Conservation (phyloP, 2,888 invertebrate species). For the Drosophila merina region DNA sequence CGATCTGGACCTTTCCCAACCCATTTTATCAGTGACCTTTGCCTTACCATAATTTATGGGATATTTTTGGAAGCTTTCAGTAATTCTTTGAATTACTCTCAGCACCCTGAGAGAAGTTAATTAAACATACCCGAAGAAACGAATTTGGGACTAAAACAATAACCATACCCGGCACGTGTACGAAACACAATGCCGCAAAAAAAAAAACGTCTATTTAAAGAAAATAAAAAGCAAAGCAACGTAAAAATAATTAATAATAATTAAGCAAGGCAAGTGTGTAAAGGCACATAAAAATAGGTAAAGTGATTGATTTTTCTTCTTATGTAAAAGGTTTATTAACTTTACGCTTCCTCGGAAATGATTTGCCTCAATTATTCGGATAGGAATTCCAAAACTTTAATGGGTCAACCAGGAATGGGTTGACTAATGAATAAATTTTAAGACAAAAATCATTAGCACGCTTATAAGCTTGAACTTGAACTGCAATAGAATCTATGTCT, state of each 20-base stretch:
- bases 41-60: background rate
- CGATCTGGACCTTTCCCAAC: constrained; percentile 6
- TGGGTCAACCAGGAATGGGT: constrained; percentile 28
- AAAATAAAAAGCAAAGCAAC: background rate
- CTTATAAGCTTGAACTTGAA: constrained; percentile 15
- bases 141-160: constrained; percentile 25
- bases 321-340: constrained; percentile 5
- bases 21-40: background rate
- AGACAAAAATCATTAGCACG: background rate
- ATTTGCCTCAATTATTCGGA: constrained; percentile 17
- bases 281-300: constrained; percentile 7
- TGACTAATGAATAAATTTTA: constrained; percentile 5
- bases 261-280: constrained; percentile 10
- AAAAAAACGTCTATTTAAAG: constrained; percentile 1
- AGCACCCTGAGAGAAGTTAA: constrained; percentile 4
- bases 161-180: constrained; percentile 38
- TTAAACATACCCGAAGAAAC: constrained; percentile 8
- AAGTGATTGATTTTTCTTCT: constrained; percentile 16
- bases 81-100: background rate
- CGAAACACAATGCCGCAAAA: background rate
- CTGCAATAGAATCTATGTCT: background rate
- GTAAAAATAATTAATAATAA: constrained; percentile 40
- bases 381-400: background rate
- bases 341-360: constrained; percentile 18
- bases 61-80: background rate